Conservation (phyloP, 1,140 invertebrate species). For the Apolygus lucorum region DNA sequence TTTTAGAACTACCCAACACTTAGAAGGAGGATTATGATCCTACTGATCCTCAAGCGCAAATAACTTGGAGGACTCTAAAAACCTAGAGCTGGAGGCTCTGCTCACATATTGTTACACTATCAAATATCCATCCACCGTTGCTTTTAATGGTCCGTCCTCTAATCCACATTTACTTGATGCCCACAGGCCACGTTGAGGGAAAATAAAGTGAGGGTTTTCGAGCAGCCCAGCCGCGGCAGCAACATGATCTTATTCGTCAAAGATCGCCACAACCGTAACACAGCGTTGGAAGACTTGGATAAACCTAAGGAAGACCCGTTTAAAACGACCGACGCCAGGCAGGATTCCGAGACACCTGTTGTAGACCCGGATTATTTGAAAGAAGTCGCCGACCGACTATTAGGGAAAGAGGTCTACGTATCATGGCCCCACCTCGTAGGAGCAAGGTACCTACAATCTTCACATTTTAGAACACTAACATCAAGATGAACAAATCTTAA, state of each 20-base stretch:
- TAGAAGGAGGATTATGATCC: too few species aligned
- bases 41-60: too few species aligned
- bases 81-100: too few species aligned
- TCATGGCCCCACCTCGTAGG: slow-evolving; percentile 84
- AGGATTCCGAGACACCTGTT: neutral
- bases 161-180: too few species aligned
- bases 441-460: slow-evolving; percentile 37
- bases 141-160: too few species aligned
- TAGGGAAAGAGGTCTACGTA: slow-evolving; percentile 68
- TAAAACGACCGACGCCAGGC: neutral
- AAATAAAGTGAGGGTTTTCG: slow-evolving; percentile 76
- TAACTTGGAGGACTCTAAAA: too few species aligned
- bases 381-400: slow-evolving; percentile 47
- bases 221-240: slow-evolving; percentile 63
- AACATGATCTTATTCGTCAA: slow-evolving; percentile 76
- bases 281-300: slow-evolving; percentile 37
- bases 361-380: neutral
- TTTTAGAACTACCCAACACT: too few species aligned
- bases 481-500: too few species aligned
- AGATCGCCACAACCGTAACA: too few species aligned
- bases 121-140: too few species aligned
- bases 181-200: slow-evolving; percentile 58
- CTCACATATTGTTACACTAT: too few species aligned
- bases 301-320: neutral
- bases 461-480: neutral